Conservation (phyloP, 2,888 invertebrate species). For the Caenorhabditis sp. region DNA sequence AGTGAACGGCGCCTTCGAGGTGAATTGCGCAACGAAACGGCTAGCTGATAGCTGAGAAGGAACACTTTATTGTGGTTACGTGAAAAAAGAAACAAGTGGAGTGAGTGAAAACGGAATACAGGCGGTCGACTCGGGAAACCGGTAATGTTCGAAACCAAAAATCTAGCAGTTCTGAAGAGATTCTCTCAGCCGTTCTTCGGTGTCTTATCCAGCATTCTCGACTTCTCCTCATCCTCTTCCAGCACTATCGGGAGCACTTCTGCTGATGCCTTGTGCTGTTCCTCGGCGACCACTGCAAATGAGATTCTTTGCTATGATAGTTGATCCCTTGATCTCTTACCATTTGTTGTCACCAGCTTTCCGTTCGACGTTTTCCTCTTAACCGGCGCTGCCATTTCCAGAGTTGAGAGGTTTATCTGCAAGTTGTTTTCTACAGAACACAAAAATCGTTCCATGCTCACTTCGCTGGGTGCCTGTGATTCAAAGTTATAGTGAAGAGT, state of each 20-base stretch:
- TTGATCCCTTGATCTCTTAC: constrained; percentile 15
- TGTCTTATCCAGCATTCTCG: constrained; percentile 45
- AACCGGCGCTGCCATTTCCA: constrained; percentile 48
- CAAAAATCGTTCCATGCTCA: background rate
- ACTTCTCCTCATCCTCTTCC: constrained; percentile 62
- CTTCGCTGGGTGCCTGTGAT: constrained; percentile 59
- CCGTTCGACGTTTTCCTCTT: constrained; percentile 49
- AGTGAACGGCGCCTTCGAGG: constrained; percentile 41
- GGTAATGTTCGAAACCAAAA: constrained; percentile 36
- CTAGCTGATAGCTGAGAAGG: constrained; percentile 55
- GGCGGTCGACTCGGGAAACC: constrained; percentile 25
- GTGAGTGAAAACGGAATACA: background rate
- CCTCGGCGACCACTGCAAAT: constrained; percentile 50
- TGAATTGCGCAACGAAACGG: constrained; percentile 46
- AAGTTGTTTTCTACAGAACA: background rate
- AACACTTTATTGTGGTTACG: constrained; percentile 32
- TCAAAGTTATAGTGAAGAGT: constrained; percentile 60
- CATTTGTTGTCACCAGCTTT: constrained; percentile 32
- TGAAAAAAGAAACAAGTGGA: constrained; percentile 10
- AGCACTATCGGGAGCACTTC: constrained; percentile 60
- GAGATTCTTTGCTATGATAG: background rate
- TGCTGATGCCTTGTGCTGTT: constrained; percentile 50
- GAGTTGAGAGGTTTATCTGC: constrained; percentile 55
- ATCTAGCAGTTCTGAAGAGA: constrained; percentile 9
- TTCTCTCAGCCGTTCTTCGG: constrained; percentile 7